phyloP scores from a whole-genome alignment of 2,888 invertebrate species.

The Poecilobothrus nobilitatus region DNA sequence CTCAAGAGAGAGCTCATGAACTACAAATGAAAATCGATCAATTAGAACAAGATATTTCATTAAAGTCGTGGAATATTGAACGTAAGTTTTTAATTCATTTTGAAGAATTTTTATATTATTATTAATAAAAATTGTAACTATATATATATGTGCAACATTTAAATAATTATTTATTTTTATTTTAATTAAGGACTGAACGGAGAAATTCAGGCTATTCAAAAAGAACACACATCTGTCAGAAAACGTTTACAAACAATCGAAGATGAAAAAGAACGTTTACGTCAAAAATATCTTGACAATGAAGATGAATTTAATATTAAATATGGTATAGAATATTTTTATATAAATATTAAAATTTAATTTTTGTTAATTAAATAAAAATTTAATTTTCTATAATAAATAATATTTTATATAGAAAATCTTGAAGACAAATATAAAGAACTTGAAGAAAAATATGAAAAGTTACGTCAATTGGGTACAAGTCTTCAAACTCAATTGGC shows the following conservation, averaged over 20 bases:
- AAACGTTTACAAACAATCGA: constrained; percentile 40
- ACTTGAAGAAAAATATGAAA: constrained; percentile 46
- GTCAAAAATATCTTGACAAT: constrained; percentile 38
- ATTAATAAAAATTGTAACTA: no score
- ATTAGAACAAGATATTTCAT: constrained; percentile 39
- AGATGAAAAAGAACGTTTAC: constrained; percentile 37
- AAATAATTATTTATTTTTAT: no score
- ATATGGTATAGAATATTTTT: constrained; percentile 31
- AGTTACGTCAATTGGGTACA: constrained; percentile 43
- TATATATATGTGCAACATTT: no score
- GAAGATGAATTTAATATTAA: constrained; percentile 39
- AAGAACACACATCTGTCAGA: constrained; percentile 42
- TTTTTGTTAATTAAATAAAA: background rate
- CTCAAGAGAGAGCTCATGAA: constrained; percentile 37
- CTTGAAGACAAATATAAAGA: constrained; percentile 46
- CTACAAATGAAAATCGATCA: constrained; percentile 39
- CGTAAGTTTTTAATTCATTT: constrained; percentile 30
- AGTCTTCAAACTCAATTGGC: constrained; percentile 39
- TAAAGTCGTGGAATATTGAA: constrained; percentile 43
- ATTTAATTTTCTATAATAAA: background rate
- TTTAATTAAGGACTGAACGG: constrained; percentile 44
- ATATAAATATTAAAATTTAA: background rate
- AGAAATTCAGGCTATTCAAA: constrained; percentile 39
- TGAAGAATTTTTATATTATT: no score
- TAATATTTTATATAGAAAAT: constrained; percentile 32